Conservation (phyloP, 1,140 invertebrate genomes). For the Drosophila triauraria region DNA sequence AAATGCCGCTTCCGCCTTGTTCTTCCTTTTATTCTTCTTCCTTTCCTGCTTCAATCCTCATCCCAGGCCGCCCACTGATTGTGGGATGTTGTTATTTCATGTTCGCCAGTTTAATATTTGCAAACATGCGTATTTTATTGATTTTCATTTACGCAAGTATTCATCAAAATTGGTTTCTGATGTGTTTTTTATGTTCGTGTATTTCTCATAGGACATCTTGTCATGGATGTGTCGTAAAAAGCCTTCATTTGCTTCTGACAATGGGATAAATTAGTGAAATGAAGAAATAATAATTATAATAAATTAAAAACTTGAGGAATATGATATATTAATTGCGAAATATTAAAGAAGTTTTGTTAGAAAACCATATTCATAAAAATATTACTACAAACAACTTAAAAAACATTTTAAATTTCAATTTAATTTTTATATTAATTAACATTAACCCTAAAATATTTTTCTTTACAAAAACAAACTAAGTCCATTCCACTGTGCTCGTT, state of each 20-base stretch:
- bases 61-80: slow-evolving; percentile 1
- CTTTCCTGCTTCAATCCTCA: background rate
- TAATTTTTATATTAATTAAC: background rate
- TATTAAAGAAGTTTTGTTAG: background rate
- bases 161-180: slow-evolving; percentile 78
- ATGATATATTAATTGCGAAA: too few relatives aligned
- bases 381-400: background rate
- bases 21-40: slow-evolving; percentile 24
- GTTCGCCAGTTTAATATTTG: slow-evolving; percentile 38
- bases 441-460: too few relatives aligned
- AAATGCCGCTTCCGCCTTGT: slow-evolving; percentile 64
- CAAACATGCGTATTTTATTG: slow-evolving; percentile 61
- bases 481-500: slow-evolving; percentile 34
- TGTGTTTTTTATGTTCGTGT: slow-evolving; percentile 72
- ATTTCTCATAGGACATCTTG: slow-evolving; percentile 65
- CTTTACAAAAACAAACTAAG: too few relatives aligned
- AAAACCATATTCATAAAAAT: background rate
- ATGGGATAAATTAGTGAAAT: slow-evolving; percentile 1
- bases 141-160: slow-evolving; percentile 71
- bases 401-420: background rate
- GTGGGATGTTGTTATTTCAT: slow-evolving; percentile 41
- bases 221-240: slow-evolving; percentile 44
- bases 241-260: slow-evolving; percentile 2
- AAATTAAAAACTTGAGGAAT: background rate
- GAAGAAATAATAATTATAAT: background rate